Base-by-base conservation (phyloP, 2,888 invertebrate genomes). In the Leptarthrus brevirostris region DNA sequence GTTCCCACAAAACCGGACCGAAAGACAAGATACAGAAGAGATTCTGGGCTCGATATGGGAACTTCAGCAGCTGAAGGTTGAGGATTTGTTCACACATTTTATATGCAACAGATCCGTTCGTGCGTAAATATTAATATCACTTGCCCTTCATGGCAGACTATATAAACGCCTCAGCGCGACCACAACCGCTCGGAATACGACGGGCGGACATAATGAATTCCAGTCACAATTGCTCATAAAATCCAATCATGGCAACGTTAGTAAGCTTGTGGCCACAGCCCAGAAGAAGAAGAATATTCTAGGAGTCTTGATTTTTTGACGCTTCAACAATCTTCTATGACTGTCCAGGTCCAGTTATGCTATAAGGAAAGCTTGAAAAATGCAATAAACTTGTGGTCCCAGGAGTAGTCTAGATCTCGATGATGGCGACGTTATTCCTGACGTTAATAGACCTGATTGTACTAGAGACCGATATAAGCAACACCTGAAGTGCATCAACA, bases 181-280 rank as follows among this genome's bases (percentile, higher is more conserved):
- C 18, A 24, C 47, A 64, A 12, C 47, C 16, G 5, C 36, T 14
- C 12, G 36, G 36, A 61, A 14, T 16, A 61, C 14, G 8, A 52
- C 40, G 16, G 36, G 18, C 10, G 44, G 47, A 24, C 64, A 64
- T 64, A 64, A 64, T 16, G 64, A 64, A 64, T 64, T 64, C 64
- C 47, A 47, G 47, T 64, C 47, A 64, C 64, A 64, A 47, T 64
- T 64, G 64, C 24, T 47, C 47, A 44, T 64, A 64, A 64, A 64
- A 64, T 64, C 64, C 64, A 64, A 64, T 47, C 64, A 40, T 12
- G 40, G 40, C 40, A n/a, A 3, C 40, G n/a, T 12, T 12, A 40
- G 30, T 30, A 8, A 30, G 30, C 30, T 40, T 12, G 10, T 40
- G 40, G 40, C 12, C 40, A 12, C n/a, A n/a, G n/a, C n/a, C n/a